These are phyloP conservation scores for Malurus alboscapulatus DNA, from an alignment of 2,113 vertebrate genomes.

Conservation along the genomic window DNA sequence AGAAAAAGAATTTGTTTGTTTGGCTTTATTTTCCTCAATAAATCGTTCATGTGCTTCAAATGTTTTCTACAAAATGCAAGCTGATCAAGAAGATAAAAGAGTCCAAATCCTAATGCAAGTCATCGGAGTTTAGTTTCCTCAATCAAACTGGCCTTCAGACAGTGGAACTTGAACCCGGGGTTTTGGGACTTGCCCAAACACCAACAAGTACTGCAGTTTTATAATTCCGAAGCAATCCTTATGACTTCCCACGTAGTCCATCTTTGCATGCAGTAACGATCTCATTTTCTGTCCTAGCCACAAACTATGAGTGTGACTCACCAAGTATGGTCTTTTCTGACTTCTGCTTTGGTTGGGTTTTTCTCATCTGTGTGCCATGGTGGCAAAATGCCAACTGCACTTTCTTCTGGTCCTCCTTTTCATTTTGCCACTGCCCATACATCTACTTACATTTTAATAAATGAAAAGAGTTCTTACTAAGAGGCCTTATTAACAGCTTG, in stretches of 20 bases:
- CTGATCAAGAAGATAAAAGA: neutral
- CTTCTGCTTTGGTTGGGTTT: neutral
- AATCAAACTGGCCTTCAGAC: neutral
- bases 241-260: neutral
- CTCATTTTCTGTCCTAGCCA: constrained; percentile 5
- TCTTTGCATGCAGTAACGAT: neutral
- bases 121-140: neutral
- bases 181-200: neutral
- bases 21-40: neutral
- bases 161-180: neutral
- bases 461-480: neutral
- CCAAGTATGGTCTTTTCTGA: neutral
- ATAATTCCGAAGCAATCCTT: neutral
- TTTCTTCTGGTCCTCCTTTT: constrained; percentile 16
- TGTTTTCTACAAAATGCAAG: neutral
- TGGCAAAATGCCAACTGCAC: neutral
- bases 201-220: neutral
- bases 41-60: fast-evolving
- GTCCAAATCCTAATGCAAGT: neutral
- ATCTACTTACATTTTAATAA: constrained; percentile 28
- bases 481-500: constrained; percentile 29
- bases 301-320: neutral
- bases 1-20: neutral
- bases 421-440: constrained; percentile 1
- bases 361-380: neutral